These are phyloP conservation scores for Microcebus murinus DNA, from an alignment of 2,113 vertebrate genomes.

Conservation along the genomic window DNA sequence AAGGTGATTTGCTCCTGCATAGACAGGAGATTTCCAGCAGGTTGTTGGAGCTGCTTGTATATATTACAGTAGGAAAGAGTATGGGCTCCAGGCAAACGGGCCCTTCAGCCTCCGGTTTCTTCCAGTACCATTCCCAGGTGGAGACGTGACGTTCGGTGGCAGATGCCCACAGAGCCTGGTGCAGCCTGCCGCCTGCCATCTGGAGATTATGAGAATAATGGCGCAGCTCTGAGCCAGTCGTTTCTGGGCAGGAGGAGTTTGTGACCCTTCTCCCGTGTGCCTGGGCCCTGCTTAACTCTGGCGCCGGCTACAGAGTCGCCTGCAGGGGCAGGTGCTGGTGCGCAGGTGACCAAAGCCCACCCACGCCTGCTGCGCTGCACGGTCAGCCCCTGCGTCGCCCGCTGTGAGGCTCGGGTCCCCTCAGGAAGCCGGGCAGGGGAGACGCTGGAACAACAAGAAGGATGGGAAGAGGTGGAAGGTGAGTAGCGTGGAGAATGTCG, in stretches of 20 bases:
- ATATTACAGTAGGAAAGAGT: neutral
- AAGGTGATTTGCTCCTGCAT: neutral
- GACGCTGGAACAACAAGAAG: neutral
- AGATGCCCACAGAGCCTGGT: neutral
- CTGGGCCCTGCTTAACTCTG: conserved; percentile 46
- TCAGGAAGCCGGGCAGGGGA: neutral
- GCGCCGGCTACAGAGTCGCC: conserved; percentile 37
- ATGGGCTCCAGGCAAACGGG: neutral
- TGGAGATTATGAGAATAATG: conserved; percentile 69
- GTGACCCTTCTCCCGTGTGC: neutral
- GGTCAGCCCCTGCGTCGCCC: conserved; percentile 60
- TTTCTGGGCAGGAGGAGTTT: neutral
- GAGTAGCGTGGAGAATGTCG: accelerated
- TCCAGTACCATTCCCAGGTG: neutral
- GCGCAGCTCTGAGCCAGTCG: conserved; percentile 7
- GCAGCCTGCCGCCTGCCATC: neutral
- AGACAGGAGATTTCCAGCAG: neutral
- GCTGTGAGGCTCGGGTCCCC: accelerated
- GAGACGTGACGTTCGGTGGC: accelerated
- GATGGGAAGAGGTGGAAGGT: neutral
- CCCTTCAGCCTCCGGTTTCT: neutral
- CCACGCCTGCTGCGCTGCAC: conserved; percentile 39
- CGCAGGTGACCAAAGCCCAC: conserved; percentile 57
- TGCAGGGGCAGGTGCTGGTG: neutral
- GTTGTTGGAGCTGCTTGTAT: neutral